These are phyloP conservation scores for Panagrolaimus sp. DNA, from an alignment of 1,140 invertebrate genomes.

Conservation along the genomic window DNA sequence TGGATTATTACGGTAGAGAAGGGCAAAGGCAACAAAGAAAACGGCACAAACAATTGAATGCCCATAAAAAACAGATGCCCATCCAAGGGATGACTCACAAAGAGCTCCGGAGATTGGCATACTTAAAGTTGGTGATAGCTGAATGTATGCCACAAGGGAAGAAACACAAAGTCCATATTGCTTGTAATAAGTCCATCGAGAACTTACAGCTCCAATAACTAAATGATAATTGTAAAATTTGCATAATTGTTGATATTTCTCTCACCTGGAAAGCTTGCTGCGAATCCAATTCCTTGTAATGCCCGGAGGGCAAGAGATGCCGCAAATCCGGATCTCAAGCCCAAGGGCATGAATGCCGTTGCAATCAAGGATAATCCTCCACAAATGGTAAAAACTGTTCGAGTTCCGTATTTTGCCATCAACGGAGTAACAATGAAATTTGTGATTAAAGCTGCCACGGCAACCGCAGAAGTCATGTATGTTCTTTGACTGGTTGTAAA, in stretches of 20 bases:
- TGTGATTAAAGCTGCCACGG: constrained; percentile 40
- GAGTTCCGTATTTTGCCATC: constrained; percentile 34
- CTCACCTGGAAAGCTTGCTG: constrained; percentile 42
- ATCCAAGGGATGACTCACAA: constrained; percentile 35
- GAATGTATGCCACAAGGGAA: constrained; percentile 44
- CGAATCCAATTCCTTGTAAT: constrained; percentile 41
- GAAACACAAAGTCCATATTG: constrained; percentile 49
- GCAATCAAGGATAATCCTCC: constrained; percentile 42
- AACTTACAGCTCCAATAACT: constrained; percentile 42
- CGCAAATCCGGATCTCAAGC: constrained; percentile 38
- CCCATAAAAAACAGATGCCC: constrained; percentile 56
- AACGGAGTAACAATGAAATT: constrained; percentile 39
- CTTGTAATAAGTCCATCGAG: constrained; percentile 48
- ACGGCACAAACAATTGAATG: constrained; percentile 45
- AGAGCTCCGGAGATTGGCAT: constrained; percentile 54
- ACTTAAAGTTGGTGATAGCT: constrained; percentile 46
- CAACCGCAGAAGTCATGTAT: constrained; percentile 38
- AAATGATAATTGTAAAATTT: no score
- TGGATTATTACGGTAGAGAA: constrained; percentile 55
- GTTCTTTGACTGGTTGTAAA: constrained; percentile 8
- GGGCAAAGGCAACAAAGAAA: constrained; percentile 46
- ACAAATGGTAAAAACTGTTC: constrained; percentile 39
- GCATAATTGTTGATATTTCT: no score
- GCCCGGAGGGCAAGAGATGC: constrained; percentile 32
- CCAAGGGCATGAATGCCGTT: constrained; percentile 35